These are phyloP conservation scores for Aspidiotus destructor DNA, from an alignment of 2,888 invertebrate species.

Conservation along the genomic window DNA sequence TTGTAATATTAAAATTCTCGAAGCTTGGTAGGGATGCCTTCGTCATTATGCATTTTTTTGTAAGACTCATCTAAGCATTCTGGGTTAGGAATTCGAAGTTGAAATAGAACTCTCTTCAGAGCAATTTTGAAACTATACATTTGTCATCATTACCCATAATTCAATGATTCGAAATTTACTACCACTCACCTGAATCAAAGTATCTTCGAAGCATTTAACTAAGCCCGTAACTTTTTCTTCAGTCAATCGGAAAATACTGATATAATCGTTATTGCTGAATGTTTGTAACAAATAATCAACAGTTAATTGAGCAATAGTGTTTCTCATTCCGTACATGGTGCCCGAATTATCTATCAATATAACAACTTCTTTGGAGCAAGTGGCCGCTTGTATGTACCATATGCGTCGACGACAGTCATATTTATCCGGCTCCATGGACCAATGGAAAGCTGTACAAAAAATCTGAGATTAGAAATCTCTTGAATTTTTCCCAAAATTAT, in stretches of 20 bases:
- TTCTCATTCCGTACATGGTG: constrained; percentile 80
- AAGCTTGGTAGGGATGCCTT: too few species aligned
- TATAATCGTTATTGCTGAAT: constrained; percentile 93
- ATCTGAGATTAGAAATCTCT: too few species aligned
- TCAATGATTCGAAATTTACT: not conserved
- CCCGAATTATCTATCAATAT: constrained; percentile 92
- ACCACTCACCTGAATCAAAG: constrained; percentile 56
- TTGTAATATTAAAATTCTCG: too few species aligned
- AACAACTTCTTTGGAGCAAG: constrained; percentile 93
- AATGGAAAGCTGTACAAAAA: constrained; percentile 30
- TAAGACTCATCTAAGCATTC: too few species aligned
- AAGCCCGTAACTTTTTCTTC: constrained; percentile 55
- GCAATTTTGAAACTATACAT: too few species aligned
- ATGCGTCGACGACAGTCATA: constrained; percentile 78
- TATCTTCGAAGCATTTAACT: constrained; percentile 72
- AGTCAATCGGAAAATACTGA: constrained; percentile 76
- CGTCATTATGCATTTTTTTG: too few species aligned
- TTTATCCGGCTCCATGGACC: constrained; percentile 34
- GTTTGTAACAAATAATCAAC: constrained; percentile 83
- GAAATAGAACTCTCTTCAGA: too few species aligned
- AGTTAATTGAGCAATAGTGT: constrained; percentile 71
- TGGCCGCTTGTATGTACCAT: constrained; percentile 97
- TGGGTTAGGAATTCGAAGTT: too few species aligned
- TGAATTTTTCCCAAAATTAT: too few species aligned
- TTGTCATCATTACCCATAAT: too few species aligned